phyloP scores from a whole-genome alignment of 2,113 vertebrate species.

The Cisticola juncidis region DNA sequence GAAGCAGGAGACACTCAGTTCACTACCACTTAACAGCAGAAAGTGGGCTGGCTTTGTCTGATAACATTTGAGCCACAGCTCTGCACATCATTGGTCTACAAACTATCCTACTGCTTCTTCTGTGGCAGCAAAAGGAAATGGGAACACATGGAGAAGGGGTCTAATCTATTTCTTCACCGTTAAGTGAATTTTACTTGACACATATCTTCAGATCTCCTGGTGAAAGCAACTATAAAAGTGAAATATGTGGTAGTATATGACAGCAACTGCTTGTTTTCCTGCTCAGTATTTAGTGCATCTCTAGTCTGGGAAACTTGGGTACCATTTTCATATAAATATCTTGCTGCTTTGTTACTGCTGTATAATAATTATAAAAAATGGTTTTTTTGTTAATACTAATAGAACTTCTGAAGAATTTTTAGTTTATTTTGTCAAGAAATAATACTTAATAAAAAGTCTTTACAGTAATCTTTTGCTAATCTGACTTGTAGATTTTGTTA shows the following conservation, averaged over 20 bases:
- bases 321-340: background rate
- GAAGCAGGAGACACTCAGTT: background rate
- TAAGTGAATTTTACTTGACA: background rate
- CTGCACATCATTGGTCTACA: background rate
- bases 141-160: background rate
- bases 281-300: background rate
- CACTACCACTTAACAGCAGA: background rate
- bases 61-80: background rate
- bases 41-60: background rate
- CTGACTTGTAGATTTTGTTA: background rate
- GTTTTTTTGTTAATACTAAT: background rate
- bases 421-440: background rate
- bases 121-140: background rate
- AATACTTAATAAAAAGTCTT: background rate
- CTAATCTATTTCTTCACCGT: background rate
- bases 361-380: background rate
- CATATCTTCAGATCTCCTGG: background rate
- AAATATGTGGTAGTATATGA: background rate
- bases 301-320: background rate
- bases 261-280: background rate
- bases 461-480: background rate
- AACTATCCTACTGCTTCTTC: background rate
- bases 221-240: background rate
- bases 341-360: background rate
- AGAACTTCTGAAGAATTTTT: background rate